A percentile compares a stretch with the other conserved stretches of the same genome.
Evolutionary conservation across 2,797 vertebrate genomes (phyloP).

Genomic region (Phoebastria nigripes): DNA sequence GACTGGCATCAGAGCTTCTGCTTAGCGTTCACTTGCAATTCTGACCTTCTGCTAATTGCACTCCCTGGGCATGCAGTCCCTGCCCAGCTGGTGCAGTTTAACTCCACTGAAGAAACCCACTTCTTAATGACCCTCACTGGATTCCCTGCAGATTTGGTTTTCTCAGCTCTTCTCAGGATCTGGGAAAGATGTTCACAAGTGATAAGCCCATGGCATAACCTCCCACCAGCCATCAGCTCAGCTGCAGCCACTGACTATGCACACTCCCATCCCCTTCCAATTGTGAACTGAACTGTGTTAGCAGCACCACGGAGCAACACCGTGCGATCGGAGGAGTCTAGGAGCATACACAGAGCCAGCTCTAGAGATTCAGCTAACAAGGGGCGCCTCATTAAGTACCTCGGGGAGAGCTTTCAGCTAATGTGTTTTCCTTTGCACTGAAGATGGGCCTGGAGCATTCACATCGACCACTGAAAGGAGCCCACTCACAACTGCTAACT

Average conservation of each 20-base stretch:
- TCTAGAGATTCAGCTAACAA: background rate
- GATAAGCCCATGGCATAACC: background rate
- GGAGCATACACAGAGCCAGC: background rate
- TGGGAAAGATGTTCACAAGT: background rate
- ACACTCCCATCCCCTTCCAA: background rate
- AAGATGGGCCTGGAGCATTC: background rate
- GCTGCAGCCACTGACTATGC: background rate
- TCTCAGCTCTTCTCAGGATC: background rate
- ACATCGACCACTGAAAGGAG: background rate
- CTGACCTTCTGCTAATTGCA: background rate
- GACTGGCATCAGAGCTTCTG: background rate
- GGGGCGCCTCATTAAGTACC: background rate
- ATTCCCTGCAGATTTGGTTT: background rate
- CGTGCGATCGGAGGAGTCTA: rapidly evolving
- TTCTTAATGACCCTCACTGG: background rate
- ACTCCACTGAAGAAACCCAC: background rate
- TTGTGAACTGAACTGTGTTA: background rate
- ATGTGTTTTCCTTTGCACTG: background rate
- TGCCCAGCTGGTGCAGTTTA: background rate
- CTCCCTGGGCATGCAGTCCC: background rate
- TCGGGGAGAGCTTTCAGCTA: background rate
- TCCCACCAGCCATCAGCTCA: background rate
- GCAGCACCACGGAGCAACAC: background rate
- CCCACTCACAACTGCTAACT: background rate
- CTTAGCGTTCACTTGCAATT: background rate